Evolutionary conservation across 2,888 invertebrate genomes (phyloP), one percentile per base, ranked within the genome.

Genomic region (Orchesellides sinensis): DNA sequence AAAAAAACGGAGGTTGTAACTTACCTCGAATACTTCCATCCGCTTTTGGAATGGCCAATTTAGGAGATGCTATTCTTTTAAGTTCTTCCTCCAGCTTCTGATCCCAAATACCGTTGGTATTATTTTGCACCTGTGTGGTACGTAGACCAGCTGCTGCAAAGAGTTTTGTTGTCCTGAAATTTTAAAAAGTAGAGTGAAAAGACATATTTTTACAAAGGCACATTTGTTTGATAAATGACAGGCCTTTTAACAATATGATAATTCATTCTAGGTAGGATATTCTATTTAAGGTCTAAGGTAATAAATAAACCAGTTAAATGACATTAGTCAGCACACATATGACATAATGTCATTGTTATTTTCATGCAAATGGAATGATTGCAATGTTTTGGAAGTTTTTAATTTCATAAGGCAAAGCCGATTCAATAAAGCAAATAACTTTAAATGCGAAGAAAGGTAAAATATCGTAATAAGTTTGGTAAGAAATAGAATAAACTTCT

Each of bases 21-120:
- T 73, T 78, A 88, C 88, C 87, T 75, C 59, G 61, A 72, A 88
- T 83, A 23, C 70, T 86, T 23, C 88, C 88, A 82, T 88, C 87
- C n/a, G 84, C 45, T 47, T 84, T 86, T 32, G 88, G 88, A 83
- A 88, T 83, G 68, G 77, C 84, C 66, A 88, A 77, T 85, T 87
- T 87, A n/a, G 84, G 84, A 52, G 47, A 66, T 49, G 75, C 65
- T 65, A 84, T 82, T 14, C 47, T 69, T 54, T 85, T 69, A 66
- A 88, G 72, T 70, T 85, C 86, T 23, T 87, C 63, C 49, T 87
- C 86, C 52, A 88, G 78, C 65, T 82, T 75, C 79, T 86, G 84
- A 84, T 86, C 86, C 85, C 85, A 86, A 21, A 84, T 40, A 65
- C 73, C 72, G 54, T 73, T 83, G 14, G 84, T 56, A 17, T 83